These are phyloP conservation scores for Thalassophryne amazonica DNA, from an alignment of 2,797 vertebrate species.

Conservation along the genomic window DNA sequence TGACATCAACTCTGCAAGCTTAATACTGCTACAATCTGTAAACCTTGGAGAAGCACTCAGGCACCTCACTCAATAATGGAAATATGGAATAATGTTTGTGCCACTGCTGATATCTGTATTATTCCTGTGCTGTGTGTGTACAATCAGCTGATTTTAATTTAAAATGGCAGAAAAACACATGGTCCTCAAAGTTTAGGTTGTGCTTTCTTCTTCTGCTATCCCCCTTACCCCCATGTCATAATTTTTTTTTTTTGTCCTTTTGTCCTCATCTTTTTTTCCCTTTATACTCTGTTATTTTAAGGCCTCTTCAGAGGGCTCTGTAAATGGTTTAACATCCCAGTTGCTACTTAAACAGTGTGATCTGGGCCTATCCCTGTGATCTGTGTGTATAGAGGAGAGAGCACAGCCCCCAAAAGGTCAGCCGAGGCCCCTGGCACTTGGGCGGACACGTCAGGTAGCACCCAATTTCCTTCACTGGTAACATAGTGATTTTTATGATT, in stretches of 20 bases:
- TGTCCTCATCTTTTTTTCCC: conserved; percentile 5
- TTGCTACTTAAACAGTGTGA: conserved; percentile 78
- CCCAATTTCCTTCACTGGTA: conserved; percentile 82
- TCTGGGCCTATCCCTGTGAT: conserved; percentile 73
- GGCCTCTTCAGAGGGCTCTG: conserved; percentile 60
- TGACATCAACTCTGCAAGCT: too few species aligned
- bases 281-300: conserved; percentile 49
- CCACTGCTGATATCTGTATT: background rate
- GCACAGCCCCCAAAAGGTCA: conserved; percentile 70
- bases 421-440: conserved; percentile 69
- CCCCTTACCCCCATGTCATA: conserved; percentile 47
- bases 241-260: conserved; percentile 46
- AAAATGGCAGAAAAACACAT: conserved; percentile 8
- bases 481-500: conserved; percentile 64
- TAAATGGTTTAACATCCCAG: conserved; percentile 74
- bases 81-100: background rate
- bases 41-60: too few species aligned
- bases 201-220: conserved; percentile 74
- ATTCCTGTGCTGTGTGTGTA: background rate
- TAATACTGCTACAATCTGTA: too few species aligned
- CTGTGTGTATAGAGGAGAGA: conserved; percentile 77
- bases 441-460: conserved; percentile 81
- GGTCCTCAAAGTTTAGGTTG: conserved; percentile 81
- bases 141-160: background rate
- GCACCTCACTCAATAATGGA: background rate